Base-by-base conservation (phyloP, 2,113 vertebrate genomes). In the Psammodynastes pulverulentus region DNA sequence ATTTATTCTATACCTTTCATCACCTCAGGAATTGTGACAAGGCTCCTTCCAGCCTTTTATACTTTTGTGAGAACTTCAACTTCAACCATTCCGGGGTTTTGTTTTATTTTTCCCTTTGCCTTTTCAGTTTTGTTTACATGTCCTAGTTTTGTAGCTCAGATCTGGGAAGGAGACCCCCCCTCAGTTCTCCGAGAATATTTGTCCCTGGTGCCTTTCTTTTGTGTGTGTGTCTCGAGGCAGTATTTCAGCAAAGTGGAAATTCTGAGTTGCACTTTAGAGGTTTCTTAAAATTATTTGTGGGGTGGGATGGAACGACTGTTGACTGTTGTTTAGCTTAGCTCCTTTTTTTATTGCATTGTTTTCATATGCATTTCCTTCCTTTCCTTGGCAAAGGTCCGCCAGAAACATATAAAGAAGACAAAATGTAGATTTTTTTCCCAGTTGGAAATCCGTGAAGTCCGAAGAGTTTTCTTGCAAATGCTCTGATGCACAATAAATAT, bases 61-160 rank as follows among this genome's bases (percentile, higher is more conserved):
- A 95, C 94, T 95, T 96, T 96, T 97, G 95, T 95, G 95, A 94
- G 96, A 97, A 94, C 86, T 93, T 95, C 92, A 97, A 94, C 86
- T 93, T 95, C 92, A 93, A 87, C 95, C 95, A 90, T 48, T 92
- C 91, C 72, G 93, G 95, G 89, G 24, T 89, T 87, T 0, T 26
- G n/a, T n/a, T n/a, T n/a, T n/a, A n/a, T 88, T 29, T 34, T 46
- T 48, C 48, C 88, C 86, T 43, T 56, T 89, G n/a, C 34, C 49
- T 58, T 58, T 29, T 56, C 5, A 85, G n/a, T 23, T 49, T 84
- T 89, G 13, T 96, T 90, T 94, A 94, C 90, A 90, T 93, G 93
- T 92, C 96, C 92, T 93, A 34, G 85, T 94, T 95, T 72, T 95
- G 87, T 93, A 92, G 94, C 93, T 95, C 48, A 92, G 93, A 95